Conservation (phyloP, 2,888 invertebrate genomes). For the Brachyptera risi region DNA sequence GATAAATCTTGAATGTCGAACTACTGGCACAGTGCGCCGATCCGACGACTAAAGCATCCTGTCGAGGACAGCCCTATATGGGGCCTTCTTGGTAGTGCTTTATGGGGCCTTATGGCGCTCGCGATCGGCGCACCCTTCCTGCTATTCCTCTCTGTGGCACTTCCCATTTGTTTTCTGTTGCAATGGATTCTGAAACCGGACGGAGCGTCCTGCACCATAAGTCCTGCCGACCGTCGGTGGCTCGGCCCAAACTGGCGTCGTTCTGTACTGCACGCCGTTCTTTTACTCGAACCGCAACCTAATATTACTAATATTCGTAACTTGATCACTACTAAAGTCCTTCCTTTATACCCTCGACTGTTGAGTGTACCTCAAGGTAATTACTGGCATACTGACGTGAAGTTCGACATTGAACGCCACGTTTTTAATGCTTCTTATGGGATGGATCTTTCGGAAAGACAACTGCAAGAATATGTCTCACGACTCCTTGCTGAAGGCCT, state of each 20-base stretch:
- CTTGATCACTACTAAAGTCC: slow-evolving; percentile 41
- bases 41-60: slow-evolving; percentile 44
- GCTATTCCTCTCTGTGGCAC: slow-evolving; percentile 41
- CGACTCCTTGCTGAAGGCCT: slow-evolving; percentile 45
- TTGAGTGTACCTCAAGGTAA: slow-evolving; percentile 47
- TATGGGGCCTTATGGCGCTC: slow-evolving; percentile 46
- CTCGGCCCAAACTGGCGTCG: slow-evolving; percentile 41
- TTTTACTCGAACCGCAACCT: slow-evolving; percentile 45
- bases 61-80: slow-evolving; percentile 44
- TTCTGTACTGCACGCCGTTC: slow-evolving; percentile 48
- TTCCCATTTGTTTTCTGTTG: slow-evolving; percentile 34
- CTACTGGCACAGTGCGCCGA: slow-evolving; percentile 42
- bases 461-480: slow-evolving; percentile 43
- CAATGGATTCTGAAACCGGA: slow-evolving; percentile 32
- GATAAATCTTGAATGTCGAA: slow-evolving; percentile 19
- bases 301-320: slow-evolving; percentile 46
- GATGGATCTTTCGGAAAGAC: slow-evolving; percentile 33
- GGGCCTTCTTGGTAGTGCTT: slow-evolving; percentile 40
- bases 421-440: slow-evolving; percentile 44
- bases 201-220: slow-evolving; percentile 34
- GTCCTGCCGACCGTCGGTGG: slow-evolving; percentile 48
- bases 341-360: slow-evolving; percentile 47
- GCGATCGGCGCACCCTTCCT: slow-evolving; percentile 42
- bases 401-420: slow-evolving; percentile 50
- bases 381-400: slow-evolving; percentile 48